These are phyloP conservation scores for Andrena flavipes DNA, from an alignment of 2,888 invertebrate genomes.

Conservation along the genomic window DNA sequence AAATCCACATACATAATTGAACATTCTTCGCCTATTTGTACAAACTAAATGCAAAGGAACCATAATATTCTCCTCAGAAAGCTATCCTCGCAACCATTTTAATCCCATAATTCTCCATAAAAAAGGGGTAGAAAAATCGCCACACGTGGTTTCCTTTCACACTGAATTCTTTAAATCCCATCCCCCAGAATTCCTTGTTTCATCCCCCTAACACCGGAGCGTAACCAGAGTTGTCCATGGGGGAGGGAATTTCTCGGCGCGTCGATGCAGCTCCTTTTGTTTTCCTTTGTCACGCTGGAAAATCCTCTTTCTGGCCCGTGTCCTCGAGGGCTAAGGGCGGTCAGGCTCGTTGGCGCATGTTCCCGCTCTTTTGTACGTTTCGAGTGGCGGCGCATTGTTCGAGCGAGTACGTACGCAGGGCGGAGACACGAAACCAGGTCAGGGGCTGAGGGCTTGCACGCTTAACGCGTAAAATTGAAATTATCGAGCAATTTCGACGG, in stretches of 20 bases:
- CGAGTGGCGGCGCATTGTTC: constrained; percentile 68
- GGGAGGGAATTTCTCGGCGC: constrained; percentile 24
- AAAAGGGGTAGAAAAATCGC: not conserved
- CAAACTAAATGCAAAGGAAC: too few relatives aligned
- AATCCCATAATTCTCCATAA: not conserved
- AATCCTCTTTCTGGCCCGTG: constrained; percentile 34
- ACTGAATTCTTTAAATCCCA: not conserved
- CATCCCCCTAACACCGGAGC: not conserved
- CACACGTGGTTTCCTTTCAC: not conserved
- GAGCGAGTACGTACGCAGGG: constrained; percentile 64
- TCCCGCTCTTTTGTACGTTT: constrained; percentile 65
- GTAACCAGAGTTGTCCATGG: not conserved
- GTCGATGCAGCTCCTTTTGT: constrained; percentile 47
- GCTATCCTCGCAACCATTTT: too few relatives aligned
- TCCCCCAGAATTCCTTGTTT: not conserved
- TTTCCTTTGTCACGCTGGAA: constrained; percentile 22
- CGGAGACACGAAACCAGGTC: constrained; percentile 76
- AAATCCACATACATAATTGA: too few relatives aligned
- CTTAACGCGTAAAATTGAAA: constrained; percentile 79
- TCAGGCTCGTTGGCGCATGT: constrained; percentile 66
- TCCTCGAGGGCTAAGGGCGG: constrained; percentile 51
- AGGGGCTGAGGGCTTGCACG: constrained; percentile 74
- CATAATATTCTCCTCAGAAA: too few relatives aligned
- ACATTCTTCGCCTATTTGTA: too few relatives aligned
- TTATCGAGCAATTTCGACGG: constrained; percentile 79